Base-by-base conservation (phyloP, 2,888 invertebrate species). In the Cephus spinipes region DNA sequence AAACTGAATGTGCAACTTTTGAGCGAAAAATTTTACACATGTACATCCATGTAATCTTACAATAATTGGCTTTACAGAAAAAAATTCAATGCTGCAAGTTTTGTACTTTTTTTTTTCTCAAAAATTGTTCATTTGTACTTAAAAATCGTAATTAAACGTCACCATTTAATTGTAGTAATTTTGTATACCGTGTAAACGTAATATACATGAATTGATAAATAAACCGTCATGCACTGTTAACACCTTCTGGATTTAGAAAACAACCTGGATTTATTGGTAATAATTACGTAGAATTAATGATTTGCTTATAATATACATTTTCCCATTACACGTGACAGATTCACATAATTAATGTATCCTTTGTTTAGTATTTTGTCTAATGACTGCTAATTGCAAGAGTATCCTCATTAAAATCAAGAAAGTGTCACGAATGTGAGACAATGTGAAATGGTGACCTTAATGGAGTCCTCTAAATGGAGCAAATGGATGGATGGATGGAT, bases 401-500 rank as follows among this genome's bases (percentile, higher is more conserved):
- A 79, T 35, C 69, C 32, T 77, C 68, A 30, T 71, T 32, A 75
- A 36, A 75, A 75, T 23, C 12, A 35, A 36, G 69, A 75, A 15
- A 75, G 32, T 77, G 33, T 55, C 40, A 73, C 32, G 34, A 79
- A 78, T 77, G 81, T 2, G 55, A 55, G 9, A 55, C 55, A 55
- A 55, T 55, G 55, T 55, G 40, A 55, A 55, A 55, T 55, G 55
- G 75, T 75, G 74, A 75, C 30, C 75, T 23, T 31, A 69, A 77
- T 74, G 74, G 69, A 69, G 74, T 15, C 23, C 31, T 71, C 31
- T 71, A 71, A 9, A 31, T 82, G 79, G 83, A 84, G 76, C 30
- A 86, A 71, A 31, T 86, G 35, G 73, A 74, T n/a, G 81, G 78
- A 83, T 82, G 82, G 80, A 83, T 83, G 84, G 83, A 85, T 84